These are phyloP conservation scores for Glaucidium brasilianum DNA, from an alignment of 2,113 vertebrate genomes.

Conservation along the genomic window DNA sequence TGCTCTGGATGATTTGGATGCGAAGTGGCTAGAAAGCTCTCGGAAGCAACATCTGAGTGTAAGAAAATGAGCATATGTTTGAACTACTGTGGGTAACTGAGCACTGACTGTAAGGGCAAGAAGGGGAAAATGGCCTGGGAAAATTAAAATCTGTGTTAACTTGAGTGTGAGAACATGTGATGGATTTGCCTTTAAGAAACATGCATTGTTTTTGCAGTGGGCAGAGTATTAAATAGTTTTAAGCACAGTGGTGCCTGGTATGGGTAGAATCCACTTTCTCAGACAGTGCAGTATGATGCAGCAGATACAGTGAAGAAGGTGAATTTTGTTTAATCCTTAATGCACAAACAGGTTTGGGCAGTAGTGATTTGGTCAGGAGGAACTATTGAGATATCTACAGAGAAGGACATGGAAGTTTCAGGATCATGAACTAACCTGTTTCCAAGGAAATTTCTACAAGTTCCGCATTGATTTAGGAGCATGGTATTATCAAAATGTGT, in stretches of 20 bases:
- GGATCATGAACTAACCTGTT: not conserved
- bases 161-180: fast-evolving
- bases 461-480: not conserved
- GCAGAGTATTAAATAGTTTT: not conserved
- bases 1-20: not conserved
- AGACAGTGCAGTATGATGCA: not conserved
- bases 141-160: not conserved
- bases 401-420: not conserved
- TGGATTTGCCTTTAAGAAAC: not conserved
- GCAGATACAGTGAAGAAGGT: not conserved
- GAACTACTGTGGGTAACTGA: not conserved
- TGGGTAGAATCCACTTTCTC: not conserved
- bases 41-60: not conserved
- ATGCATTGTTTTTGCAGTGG: not conserved
- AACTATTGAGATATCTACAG: not conserved
- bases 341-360: not conserved
- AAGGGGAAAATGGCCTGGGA: not conserved
- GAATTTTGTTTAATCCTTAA: not conserved
- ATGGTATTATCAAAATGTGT: not conserved
- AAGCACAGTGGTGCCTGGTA: not conserved
- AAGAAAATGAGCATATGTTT: not conserved
- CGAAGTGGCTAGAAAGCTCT: not conserved
- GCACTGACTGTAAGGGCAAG: not conserved
- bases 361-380: not conserved
- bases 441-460: not conserved